A percentile compares a stretch with the other conserved stretches of the same genome.
phyloP scores from a whole-genome alignment of 2,797 vertebrate genomes.

The Myioborus miniatus region DNA sequence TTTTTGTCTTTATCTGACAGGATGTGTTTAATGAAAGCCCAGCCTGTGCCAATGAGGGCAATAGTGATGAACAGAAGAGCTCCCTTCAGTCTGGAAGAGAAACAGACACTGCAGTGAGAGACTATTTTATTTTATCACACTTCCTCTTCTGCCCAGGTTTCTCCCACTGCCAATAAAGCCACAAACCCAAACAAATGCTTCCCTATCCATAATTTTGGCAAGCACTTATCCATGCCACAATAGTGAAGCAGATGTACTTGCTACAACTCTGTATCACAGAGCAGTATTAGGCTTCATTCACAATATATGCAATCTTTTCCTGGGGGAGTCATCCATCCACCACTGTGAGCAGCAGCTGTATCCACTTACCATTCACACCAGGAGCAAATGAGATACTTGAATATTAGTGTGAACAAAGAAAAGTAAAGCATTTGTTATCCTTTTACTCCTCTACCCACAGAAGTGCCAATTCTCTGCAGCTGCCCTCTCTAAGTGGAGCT shows the following conservation, averaged over 20 bases:
- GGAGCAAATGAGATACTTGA: constrained; percentile 31
- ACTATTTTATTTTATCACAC: background rate
- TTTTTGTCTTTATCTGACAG: constrained; percentile 90
- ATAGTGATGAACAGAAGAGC: constrained; percentile 89
- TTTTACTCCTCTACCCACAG: background rate
- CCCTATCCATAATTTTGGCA: background rate
- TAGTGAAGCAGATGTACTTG: constrained; percentile 22
- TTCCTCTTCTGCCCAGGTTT: constrained; percentile 19
- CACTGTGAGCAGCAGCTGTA: background rate
- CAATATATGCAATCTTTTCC: background rate
- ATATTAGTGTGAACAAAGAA: constrained; percentile 18
- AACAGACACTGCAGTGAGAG: background rate
- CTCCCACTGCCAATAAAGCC: constrained; percentile 10
- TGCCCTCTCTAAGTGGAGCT: background rate
- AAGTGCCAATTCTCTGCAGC: constrained; percentile 33
- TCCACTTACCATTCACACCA: constrained; percentile 49
- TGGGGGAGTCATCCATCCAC: background rate
- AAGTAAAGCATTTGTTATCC: constrained; percentile 12
- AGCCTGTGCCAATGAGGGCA: constrained; percentile 86
- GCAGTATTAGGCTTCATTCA: background rate
- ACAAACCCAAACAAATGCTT: constrained; percentile 39
- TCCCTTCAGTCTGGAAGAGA: constrained; percentile 81
- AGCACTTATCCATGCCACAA: background rate
- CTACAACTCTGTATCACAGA: background rate
- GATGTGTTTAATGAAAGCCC: constrained; percentile 91